Percentiles rank a stretch among this genome's conserved stretches.
Conservation (phyloP, 2,797 vertebrate species). For the Coilia nasus region DNA sequence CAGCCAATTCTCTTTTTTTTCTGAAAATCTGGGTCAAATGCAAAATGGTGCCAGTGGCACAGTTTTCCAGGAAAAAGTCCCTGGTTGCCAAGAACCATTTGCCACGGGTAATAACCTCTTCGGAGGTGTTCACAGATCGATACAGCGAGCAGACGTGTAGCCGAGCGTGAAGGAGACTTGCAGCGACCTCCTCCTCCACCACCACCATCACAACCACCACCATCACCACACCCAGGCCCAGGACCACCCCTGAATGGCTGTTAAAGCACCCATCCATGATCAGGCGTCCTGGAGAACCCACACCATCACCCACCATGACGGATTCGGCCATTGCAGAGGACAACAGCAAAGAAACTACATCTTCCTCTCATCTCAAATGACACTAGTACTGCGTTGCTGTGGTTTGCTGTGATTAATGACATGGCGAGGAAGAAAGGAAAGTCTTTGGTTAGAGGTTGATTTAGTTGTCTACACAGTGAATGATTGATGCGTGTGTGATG, state of each 20-base stretch:
- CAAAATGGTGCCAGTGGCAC: conserved; percentile 2
- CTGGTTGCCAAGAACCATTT: conserved; percentile 14
- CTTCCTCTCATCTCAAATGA: neutral
- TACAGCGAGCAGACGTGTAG: conserved; percentile 31
- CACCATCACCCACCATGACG: neutral
- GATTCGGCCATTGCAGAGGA: neutral
- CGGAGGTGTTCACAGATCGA: conserved; percentile 43
- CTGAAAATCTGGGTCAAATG: conserved; percentile 19
- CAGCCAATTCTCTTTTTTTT: neutral
- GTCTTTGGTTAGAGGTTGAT: neutral
- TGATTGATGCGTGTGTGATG: conserved; percentile 1
- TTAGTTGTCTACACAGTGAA: neutral
- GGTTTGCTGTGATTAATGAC: neutral
- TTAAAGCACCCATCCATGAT: conserved; percentile 41
- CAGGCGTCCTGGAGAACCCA: conserved; percentile 6
- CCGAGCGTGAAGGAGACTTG: conserved; percentile 42
- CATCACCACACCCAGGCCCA: neutral
- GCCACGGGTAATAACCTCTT: conserved; percentile 45
- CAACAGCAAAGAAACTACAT: neutral
- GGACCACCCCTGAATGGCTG: conserved; percentile 27
- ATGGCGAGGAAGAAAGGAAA: neutral
- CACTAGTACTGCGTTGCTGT: neutral
- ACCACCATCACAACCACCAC: neutral
- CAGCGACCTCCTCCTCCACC: conserved; percentile 21
- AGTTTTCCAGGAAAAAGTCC: conserved; percentile 8